Conservation (phyloP, 1,140 invertebrate genomes). For the Pseudomyrmex pallidus region DNA sequence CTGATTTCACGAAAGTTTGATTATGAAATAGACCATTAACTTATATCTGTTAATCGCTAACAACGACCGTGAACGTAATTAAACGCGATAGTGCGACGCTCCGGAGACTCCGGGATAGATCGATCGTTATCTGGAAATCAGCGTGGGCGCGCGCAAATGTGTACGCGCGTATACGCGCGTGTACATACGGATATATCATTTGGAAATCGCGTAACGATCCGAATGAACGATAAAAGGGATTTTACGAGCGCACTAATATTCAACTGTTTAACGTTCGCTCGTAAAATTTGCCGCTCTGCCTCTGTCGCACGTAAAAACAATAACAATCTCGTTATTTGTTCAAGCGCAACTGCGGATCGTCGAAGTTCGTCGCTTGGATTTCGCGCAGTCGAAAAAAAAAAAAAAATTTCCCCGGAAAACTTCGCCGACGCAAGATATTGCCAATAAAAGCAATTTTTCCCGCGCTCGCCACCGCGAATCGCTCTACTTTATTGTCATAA, state of each 20-base stretch:
- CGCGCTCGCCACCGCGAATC: conserved; percentile 15
- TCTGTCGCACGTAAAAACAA: conserved; percentile 72
- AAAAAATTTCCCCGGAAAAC: conserved; percentile 37
- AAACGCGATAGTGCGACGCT: conserved; percentile 38
- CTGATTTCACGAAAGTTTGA: conserved; percentile 38
- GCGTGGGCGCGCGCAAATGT: no score
- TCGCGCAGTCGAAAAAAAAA: conserved; percentile 22
- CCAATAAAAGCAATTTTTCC: conserved; percentile 47
- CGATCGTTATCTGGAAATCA: conserved; percentile 60
- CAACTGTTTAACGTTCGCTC: conserved; percentile 73
- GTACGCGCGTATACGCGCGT: not conserved
- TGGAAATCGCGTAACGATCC: conserved; percentile 73
- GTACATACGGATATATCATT: conserved; percentile 53
- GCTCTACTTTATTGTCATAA: conserved; percentile 21
- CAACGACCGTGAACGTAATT: conserved; percentile 36
- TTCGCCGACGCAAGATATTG: conserved; percentile 46
- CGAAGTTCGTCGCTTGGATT: conserved; percentile 51
- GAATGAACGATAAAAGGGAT: conserved; percentile 72
- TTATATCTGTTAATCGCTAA: conserved; percentile 57
- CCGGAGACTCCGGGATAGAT: conserved; percentile 30
- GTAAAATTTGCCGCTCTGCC: conserved; percentile 72
- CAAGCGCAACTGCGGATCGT: conserved; percentile 25
- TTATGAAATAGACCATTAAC: conserved; percentile 36
- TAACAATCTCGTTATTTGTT: conserved; percentile 75
- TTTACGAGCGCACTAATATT: conserved; percentile 76